Percentiles rank a stretch among this genome's conserved stretches.
phyloP scores from a whole-genome alignment of 2,888 invertebrate genomes.

The Protophormia terraenovae region DNA sequence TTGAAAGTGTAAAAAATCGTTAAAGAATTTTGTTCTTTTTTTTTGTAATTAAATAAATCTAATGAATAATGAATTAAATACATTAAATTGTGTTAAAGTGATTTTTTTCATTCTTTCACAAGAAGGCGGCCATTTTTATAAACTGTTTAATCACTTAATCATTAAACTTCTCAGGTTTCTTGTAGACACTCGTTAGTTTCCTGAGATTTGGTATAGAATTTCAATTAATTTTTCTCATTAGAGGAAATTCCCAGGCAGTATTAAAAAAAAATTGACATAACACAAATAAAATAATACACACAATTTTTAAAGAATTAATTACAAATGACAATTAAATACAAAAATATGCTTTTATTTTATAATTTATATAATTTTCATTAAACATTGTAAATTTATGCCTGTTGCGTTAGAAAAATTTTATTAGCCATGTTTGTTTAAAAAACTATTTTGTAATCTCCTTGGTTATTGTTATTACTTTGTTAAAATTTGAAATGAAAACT shows the following conservation, averaged over 20 bases:
- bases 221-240: background rate
- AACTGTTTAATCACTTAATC: background rate
- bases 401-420: background rate
- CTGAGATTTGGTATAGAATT: constrained; percentile 17
- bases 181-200: background rate
- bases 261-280: background rate
- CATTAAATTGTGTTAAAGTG: background rate
- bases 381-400: constrained; percentile 8
- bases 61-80: background rate
- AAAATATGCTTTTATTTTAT: background rate
- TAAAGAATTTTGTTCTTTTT: no score
- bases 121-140: background rate
- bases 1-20: no score
- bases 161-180: constrained; percentile 24
- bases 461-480: constrained; percentile 15
- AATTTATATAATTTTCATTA: background rate
- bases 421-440: background rate
- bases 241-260: constrained; percentile 25
- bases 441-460: background rate
- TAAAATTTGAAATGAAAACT: constrained; percentile 12
- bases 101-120: no score
- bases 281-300: background rate
- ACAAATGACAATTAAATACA: constrained; percentile 29
- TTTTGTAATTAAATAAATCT: background rate
- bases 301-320: constrained; percentile 18